Evolutionary conservation across 2,888 invertebrate species (phyloP), one percentile per base, ranked within the genome.

Genomic region (Psococerastis gibbosa): DNA sequence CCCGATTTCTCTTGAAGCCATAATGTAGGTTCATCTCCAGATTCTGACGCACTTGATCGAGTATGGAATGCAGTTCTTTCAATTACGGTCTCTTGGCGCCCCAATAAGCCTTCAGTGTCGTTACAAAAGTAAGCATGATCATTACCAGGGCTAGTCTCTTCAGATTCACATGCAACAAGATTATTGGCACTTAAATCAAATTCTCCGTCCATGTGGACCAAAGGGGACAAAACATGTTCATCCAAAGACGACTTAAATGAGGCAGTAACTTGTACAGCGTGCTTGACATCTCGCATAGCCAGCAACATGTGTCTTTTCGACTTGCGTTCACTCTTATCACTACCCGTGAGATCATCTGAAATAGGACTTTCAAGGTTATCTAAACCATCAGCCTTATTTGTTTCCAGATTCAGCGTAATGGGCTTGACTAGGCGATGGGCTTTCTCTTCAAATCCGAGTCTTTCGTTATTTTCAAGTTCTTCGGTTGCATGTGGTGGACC

Each of bases 81-180:
- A 6, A 50, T 46, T 3, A 50, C 49, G 18, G 50, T 49, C 31
- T 23, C 35, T 34, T 50, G 47, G 4, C 48, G 35, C 15, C 41
- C 48, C 32, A 49, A 23, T 2, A 27, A 43, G 1, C 44, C 34
- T 13, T 32, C 17, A 22, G 23, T 32, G n/a, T 49, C 49, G 3
- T 35, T 43, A 22, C 46, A 46, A 20, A 43, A 43, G 33, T 6
- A 31, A 22, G 33, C n/a, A 31, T 42, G 17, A 20, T 38, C 38
- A 5, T 38, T 20, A 9, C 38, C 38, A 5, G 38, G 38, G 20
- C 38, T 20, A 15, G 20, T 20, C 3, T 20, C 38, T 22, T 38
- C 38, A 5, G 38, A 38, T 13, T 20, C 22, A 18, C 18, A 18
- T 3, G 38, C n/a, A 5, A 20, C 6, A 46, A 44, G 42, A 46